These are phyloP conservation scores for Sycophaga agraensis DNA, from an alignment of 1,140 invertebrate genomes.

Conservation along the genomic window DNA sequence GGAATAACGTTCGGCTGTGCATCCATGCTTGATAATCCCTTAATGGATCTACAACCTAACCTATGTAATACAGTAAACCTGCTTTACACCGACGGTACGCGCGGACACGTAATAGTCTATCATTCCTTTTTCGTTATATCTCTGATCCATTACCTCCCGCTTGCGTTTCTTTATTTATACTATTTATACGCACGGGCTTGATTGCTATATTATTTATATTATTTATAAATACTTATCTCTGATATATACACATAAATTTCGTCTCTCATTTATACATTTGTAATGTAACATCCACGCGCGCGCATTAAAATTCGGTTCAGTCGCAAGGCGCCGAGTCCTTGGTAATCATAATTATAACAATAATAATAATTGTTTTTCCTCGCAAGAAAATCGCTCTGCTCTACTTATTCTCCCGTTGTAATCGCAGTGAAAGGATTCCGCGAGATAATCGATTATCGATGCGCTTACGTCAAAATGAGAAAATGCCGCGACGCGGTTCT, in stretches of 20 bases:
- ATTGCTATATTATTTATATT: background rate
- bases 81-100: background rate
- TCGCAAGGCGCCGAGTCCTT: too few species aligned
- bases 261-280: background rate
- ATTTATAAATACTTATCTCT: slow-evolving; percentile 3
- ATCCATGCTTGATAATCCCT: background rate
- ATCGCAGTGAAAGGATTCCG: too few species aligned
- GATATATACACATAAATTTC: background rate
- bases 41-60: background rate
- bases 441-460: too few species aligned
- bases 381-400: too few species aligned
- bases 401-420: too few species aligned
- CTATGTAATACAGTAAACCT: background rate
- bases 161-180: background rate
- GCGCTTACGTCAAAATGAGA: too few species aligned
- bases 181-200: background rate
- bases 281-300: background rate
- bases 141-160: background rate
- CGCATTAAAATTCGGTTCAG: slow-evolving; percentile 8
- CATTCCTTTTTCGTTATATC: background rate
- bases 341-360: too few species aligned
- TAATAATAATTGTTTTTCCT: too few species aligned
- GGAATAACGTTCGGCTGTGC: background rate
- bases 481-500: too few species aligned
- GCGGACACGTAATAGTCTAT: background rate